A percentile compares a stretch with the other conserved stretches of the same genome.
These are phyloP conservation scores for Acrobeloides nanus DNA, from an alignment of 2,888 invertebrate genomes.

Conservation along the genomic window DNA sequence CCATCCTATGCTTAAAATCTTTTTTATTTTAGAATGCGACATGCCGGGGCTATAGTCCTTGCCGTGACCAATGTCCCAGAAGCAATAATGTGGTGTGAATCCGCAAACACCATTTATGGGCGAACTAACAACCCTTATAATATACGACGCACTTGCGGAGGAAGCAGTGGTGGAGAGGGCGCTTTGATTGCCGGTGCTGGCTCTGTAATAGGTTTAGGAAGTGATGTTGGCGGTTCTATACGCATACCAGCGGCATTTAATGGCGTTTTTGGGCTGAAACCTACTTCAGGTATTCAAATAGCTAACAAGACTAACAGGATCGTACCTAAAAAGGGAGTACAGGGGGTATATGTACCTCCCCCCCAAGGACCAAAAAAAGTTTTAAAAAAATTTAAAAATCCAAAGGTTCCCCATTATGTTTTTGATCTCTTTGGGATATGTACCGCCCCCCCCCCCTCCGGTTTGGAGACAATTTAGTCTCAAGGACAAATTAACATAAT, in stretches of 20 bases:
- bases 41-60: conserved; percentile 59
- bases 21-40: conserved; percentile 10
- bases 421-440: too few species aligned
- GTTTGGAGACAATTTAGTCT: too few species aligned
- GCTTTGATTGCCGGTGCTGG: conserved; percentile 70
- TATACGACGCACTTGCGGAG: conserved; percentile 67
- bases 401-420: too few species aligned
- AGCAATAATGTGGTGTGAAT: conserved; percentile 75
- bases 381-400: too few species aligned
- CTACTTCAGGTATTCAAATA: conserved; percentile 17
- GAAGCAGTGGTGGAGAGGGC: conserved; percentile 79
- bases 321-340: too few species aligned
- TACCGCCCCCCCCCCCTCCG: too few species aligned
- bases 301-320: not conserved
- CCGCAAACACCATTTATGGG: conserved; percentile 69
- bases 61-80: conserved; percentile 68
- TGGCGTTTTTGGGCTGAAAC: conserved; percentile 30
- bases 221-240: conserved; percentile 89
- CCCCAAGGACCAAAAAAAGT: too few species aligned
- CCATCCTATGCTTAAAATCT: not conserved
- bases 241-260: conserved; percentile 67
- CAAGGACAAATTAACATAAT: too few species aligned
- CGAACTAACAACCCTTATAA: conserved; percentile 76
- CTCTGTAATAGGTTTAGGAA: conserved; percentile 60
- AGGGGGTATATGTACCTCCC: too few species aligned